A percentile compares a stretch with the other conserved stretches of the same genome.
phyloP scores from a whole-genome alignment of 2,888 invertebrate genomes.

The Siphonodentalium dalli region DNA sequence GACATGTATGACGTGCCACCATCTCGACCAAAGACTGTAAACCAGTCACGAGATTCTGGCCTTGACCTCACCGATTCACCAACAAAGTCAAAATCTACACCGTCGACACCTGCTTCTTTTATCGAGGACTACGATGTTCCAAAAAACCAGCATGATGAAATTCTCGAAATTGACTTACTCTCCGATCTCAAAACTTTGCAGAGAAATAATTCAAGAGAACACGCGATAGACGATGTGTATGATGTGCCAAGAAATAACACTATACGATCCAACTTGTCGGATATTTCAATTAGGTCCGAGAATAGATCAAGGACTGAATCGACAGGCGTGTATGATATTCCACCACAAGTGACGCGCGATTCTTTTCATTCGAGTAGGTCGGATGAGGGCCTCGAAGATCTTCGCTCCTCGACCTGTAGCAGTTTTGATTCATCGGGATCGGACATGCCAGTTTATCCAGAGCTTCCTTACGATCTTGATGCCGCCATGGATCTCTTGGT shows the following conservation, averaged over 20 bases:
- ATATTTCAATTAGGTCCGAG: conserved; percentile 25
- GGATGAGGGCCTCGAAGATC: conserved; percentile 38
- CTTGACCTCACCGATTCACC: conserved; percentile 73
- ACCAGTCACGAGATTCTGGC: conserved; percentile 51
- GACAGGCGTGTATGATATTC: conserved; percentile 62
- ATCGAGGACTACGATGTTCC: conserved; percentile 56
- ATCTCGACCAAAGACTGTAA: conserved; percentile 26
- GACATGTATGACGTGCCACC: conserved; percentile 58
- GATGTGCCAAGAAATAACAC: conserved; percentile 60
- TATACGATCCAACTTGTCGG: conserved; percentile 33
- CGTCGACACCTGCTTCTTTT: conserved; percentile 22
- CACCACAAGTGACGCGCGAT: conserved; percentile 66
- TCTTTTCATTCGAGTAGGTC: conserved; percentile 50
- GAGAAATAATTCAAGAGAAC: too few relatives aligned
- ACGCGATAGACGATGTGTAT: conserved; percentile 59
- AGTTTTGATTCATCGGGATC: conserved; percentile 46
- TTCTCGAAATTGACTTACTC: not conserved
- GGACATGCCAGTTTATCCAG: conserved; percentile 53
- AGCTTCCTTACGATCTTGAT: conserved; percentile 76
- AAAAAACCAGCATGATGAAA: conserved; percentile 9
- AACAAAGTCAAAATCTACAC: conserved; percentile 54
- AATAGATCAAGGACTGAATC: conserved; percentile 22
- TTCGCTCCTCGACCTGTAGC: conserved; percentile 48
- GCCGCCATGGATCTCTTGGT: conserved; percentile 80
- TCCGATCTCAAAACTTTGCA: too few relatives aligned